A percentile compares a stretch with the other conserved stretches of the same genome.
Evolutionary conservation across 1,140 invertebrate species (phyloP).

Genomic region (Apocrypta bakeri): DNA sequence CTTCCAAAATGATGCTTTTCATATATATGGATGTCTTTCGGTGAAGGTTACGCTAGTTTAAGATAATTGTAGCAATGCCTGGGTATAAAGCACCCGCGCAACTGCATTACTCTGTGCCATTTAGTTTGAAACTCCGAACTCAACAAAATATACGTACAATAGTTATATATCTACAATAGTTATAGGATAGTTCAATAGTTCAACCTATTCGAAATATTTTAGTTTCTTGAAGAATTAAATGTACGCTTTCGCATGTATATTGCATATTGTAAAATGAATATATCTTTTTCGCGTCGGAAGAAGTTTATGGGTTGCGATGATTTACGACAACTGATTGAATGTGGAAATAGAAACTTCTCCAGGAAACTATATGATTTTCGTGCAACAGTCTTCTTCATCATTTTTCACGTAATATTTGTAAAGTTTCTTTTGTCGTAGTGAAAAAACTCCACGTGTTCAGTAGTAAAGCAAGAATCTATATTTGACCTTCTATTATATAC

Average conservation of each 20-base stretch:
- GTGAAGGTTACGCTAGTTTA: not conserved
- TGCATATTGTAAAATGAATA: not conserved
- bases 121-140: constrained; percentile 6
- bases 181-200: too few relatives aligned
- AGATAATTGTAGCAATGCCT: constrained; percentile 8
- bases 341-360: not conserved
- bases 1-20: not conserved
- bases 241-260: too few relatives aligned
- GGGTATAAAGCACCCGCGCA: not conserved
- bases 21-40: not conserved
- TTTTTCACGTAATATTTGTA: not conserved
- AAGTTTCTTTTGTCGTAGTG: too few relatives aligned
- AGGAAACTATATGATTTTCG: not conserved
- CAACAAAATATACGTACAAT: not conserved
- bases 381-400: not conserved
- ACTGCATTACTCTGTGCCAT: not conserved
- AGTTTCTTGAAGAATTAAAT: not conserved
- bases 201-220: too few relatives aligned
- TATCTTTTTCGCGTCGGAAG: not conserved
- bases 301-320: not conserved
- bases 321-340: not conserved
- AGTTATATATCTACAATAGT: too few relatives aligned
- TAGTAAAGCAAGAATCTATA: too few relatives aligned
- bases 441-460: too few relatives aligned
- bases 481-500: too few relatives aligned